phyloP scores from a whole-genome alignment of 1,140 invertebrate species.

The Heliothis virescens region DNA sequence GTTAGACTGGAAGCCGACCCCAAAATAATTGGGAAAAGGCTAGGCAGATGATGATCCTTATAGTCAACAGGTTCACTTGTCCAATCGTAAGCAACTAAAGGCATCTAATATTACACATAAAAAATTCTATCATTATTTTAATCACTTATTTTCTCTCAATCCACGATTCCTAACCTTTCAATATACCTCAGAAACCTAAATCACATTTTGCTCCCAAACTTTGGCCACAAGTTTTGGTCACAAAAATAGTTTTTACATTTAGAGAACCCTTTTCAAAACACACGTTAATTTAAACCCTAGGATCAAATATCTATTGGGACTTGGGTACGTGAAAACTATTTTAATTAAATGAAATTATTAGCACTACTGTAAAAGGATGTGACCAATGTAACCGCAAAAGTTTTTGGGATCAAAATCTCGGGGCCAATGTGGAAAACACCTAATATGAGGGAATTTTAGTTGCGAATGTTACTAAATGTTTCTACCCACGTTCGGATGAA shows the following conservation, averaged over 20 bases:
- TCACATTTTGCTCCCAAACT: too few species aligned
- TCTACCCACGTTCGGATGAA: background rate
- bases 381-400: conserved; percentile 11
- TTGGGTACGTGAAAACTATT: conserved; percentile 15
- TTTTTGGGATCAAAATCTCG: conserved; percentile 35
- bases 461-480: background rate
- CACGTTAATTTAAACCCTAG: background rate
- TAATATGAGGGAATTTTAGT: background rate
- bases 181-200: too few species aligned
- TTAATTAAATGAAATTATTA: conserved; percentile 44
- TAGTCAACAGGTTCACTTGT: too few species aligned
- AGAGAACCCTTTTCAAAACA: background rate
- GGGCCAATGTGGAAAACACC: background rate
- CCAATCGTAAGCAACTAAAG: too few species aligned
- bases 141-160: too few species aligned
- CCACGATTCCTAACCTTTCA: too few species aligned
- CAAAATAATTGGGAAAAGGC: too few species aligned
- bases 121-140: too few species aligned
- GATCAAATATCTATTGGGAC: background rate
- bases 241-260: too few species aligned
- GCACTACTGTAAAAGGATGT: background rate
- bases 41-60: too few species aligned
- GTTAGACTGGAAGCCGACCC: too few species aligned
- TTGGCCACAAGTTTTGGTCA: background rate
- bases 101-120: too few species aligned